Conservation (phyloP, 2,113 vertebrate species). For the Brachirus orientalis region DNA sequence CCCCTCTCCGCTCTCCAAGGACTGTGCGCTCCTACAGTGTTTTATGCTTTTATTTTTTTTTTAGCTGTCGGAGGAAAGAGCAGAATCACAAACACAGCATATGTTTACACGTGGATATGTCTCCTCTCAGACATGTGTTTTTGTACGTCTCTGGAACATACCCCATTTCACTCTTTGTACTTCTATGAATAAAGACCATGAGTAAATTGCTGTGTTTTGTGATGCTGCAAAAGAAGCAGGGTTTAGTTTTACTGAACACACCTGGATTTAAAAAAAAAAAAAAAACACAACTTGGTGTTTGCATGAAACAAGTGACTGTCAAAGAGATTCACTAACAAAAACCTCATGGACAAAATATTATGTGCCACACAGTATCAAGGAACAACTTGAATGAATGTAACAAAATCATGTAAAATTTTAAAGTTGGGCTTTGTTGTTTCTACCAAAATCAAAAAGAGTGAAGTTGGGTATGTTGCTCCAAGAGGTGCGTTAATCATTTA, state of each 20-base stretch:
- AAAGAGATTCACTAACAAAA: conserved; percentile 36
- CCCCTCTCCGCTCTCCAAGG: conserved; percentile 33
- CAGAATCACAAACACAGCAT: conserved; percentile 55
- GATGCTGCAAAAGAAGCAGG: conserved; percentile 41
- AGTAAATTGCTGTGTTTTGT: conserved; percentile 52
- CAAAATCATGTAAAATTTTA: conserved; percentile 21
- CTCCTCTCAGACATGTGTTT: conserved; percentile 68
- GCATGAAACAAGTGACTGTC: conserved; percentile 27
- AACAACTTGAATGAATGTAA: conserved; percentile 62
- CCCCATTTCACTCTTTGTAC: conserved; percentile 82
- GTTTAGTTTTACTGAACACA: conserved; percentile 28
- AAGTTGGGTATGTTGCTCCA: conserved; percentile 64
- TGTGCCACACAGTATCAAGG: conserved; percentile 52
- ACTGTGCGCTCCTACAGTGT: conserved; percentile 65
- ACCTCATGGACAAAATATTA: conserved; percentile 2
- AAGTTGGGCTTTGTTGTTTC: conserved; percentile 32
- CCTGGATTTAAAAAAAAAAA: conserved; percentile 1
- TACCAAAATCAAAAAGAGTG: conserved; percentile 73
- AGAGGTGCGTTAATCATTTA: conserved; percentile 29
- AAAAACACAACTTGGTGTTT: conserved; percentile 20
- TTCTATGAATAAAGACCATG: conserved; percentile 72
- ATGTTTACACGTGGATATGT: conserved; percentile 73
- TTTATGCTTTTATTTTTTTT: conserved; percentile 72
- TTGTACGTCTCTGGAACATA: conserved; percentile 73
- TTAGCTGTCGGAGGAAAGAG: conserved; percentile 55